A percentile compares a stretch with the other conserved stretches of the same genome.
Conservation (phyloP, 2,797 vertebrate species). For the Arctocebus calabarensis region DNA sequence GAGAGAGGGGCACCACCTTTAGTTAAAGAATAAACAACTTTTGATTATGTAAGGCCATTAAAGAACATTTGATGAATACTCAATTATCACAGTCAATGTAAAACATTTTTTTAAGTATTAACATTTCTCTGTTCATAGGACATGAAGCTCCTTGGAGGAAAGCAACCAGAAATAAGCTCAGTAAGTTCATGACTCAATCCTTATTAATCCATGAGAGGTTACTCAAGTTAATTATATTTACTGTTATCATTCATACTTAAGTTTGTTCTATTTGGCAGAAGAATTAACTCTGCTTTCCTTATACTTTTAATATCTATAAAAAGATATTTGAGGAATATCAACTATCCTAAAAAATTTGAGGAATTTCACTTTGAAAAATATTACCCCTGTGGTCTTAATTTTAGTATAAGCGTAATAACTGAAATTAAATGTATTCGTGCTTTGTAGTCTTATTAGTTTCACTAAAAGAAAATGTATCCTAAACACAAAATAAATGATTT, state of each 20-base stretch:
- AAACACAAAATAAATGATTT: slow-evolving; percentile 45
- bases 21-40: slow-evolving; percentile 9
- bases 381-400: slow-evolving; percentile 14
- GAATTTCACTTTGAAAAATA: slow-evolving; percentile 36
- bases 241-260: not conserved
- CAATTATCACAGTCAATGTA: not conserved
- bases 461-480: slow-evolving; percentile 24
- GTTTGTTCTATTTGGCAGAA: not conserved
- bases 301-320: not conserved
- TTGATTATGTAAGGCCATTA: not conserved
- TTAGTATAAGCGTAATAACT: not conserved
- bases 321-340: slow-evolving; percentile 19
- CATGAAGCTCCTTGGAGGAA: not conserved
- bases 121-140: not conserved
- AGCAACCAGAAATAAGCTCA: not conserved
- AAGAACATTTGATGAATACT: not conserved
- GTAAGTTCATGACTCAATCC: not conserved
- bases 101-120: slow-evolving; percentile 22
- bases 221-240: not conserved
- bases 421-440: slow-evolving; percentile 3
- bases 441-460: not conserved
- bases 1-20: slow-evolving; percentile 98
- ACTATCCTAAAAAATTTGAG: not conserved
- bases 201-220: not conserved
- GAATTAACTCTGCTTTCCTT: slow-evolving; percentile 3